Evolutionary conservation across 2,113 vertebrate genomes (phyloP), one percentile per base, ranked within the genome.

Genomic region (Tor tambroides): DNA sequence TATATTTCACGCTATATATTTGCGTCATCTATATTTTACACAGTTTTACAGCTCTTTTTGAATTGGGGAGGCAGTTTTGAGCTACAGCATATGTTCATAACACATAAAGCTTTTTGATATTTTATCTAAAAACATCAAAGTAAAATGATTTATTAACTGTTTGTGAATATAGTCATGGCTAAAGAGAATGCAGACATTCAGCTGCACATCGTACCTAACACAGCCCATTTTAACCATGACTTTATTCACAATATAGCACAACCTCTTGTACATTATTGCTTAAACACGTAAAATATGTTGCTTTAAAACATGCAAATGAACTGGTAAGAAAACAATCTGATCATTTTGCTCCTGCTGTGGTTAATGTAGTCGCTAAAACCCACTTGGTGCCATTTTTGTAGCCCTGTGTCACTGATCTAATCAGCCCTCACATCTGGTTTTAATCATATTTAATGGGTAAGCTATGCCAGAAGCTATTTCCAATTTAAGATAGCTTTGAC

Each of bases 401-500:
- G 91, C 89, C 91, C 90, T 92, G 86, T 19, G 88, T 86, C 89
- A 89, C 88, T 89, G 87, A 91, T 91, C 91, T 91, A 93, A 93
- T 93, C 92, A 91, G 89, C 84, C 26, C 82, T 89, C 89, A 91
- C 93, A 94, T 94, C 93, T 94, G 94, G 87, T 93, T 89, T 88
- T 93, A 92, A 95, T 94, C 91, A 91, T 90, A 91, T 93, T 93
- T 93, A 92, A 92, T 93, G 93, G 91, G 91, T 85, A 87, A 87
- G 89, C 92, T 93, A 91, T 91, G 91, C 92, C 91, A 92, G 92
- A 93, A 93, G 93, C 93, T 93, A 88, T 89, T 89, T 91, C 67
- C 89, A 92, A 90, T 93, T 89, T 85, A 90, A 90, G 90, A 89
- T 89, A 86, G 87, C 88, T 78, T 87, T 92, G 91, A 89, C 90